A percentile compares a stretch with the other conserved stretches of the same genome.
phyloP scores from a whole-genome alignment of 2,113 vertebrate species.

The Hyperopisus bebe region DNA sequence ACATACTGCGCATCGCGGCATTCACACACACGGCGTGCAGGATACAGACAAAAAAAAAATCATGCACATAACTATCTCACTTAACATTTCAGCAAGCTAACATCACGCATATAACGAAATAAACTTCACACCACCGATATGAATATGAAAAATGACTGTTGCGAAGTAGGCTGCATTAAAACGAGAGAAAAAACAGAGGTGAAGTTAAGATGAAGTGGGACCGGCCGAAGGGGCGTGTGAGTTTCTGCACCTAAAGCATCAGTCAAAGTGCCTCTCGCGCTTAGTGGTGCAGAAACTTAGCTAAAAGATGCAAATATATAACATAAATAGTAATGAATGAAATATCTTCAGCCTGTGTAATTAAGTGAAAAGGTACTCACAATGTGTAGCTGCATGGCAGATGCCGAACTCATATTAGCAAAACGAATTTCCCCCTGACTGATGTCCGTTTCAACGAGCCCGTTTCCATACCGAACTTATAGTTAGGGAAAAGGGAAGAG shows the following conservation, averaged over 20 bases:
- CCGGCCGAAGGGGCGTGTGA: neutral
- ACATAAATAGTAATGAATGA: neutral
- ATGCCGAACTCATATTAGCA: slow-evolving; percentile 44
- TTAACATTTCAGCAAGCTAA: neutral
- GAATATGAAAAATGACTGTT: neutral
- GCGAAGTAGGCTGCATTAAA: neutral
- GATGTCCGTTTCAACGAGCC: slow-evolving; percentile 43
- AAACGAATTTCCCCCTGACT: slow-evolving; percentile 47
- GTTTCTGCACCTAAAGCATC: neutral
- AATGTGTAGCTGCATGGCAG: slow-evolving; percentile 62
- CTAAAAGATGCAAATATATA: neutral
- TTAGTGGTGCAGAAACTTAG: neutral
- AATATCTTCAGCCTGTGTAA: neutral
- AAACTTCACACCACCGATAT: neutral
- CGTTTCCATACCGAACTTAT: slow-evolving; percentile 59
- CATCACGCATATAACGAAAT: neutral
- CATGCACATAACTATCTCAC: neutral
- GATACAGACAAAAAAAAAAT: neutral
- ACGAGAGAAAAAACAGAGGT: neutral
- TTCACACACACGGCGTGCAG: neutral
- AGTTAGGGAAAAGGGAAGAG: slow-evolving; percentile 33
- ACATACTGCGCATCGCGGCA: neutral
- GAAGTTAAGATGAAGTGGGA: neutral
- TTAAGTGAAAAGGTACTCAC: slow-evolving; percentile 46
- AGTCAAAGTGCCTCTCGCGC: neutral